These are phyloP conservation scores for Nautilus pompilius DNA, from an alignment of 1,140 invertebrate species.

Conservation along the genomic window DNA sequence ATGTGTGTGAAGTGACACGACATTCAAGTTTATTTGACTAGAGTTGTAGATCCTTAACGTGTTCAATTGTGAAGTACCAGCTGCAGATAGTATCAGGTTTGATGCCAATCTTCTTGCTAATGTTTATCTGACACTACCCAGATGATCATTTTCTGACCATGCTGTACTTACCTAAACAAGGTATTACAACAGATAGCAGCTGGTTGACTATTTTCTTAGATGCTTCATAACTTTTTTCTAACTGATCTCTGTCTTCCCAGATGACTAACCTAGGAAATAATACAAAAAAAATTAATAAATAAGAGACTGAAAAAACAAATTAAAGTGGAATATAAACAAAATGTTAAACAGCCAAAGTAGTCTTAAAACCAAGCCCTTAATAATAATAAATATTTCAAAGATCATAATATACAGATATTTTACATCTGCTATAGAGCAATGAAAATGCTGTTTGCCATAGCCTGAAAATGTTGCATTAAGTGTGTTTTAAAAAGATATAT, in stretches of 20 bases:
- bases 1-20: too few relatives aligned
- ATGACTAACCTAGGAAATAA: slow-evolving; percentile 6
- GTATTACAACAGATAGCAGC: slow-evolving; percentile 6
- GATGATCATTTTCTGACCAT: background rate
- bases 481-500: too few relatives aligned
- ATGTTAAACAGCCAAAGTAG: background rate
- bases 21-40: too few relatives aligned
- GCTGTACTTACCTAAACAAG: slow-evolving; percentile 15
- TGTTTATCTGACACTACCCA: too few relatives aligned
- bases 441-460: too few relatives aligned
- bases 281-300: background rate
- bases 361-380: background rate
- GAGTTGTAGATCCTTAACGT: too few relatives aligned
- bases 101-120: too few relatives aligned
- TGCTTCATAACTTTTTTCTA: background rate
- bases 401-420: background rate
- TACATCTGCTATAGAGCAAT: too few relatives aligned
- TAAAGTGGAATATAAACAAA: background rate
- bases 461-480: too few relatives aligned
- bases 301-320: background rate
- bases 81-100: too few relatives aligned
- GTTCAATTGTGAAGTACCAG: too few relatives aligned
- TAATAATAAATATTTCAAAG: background rate
- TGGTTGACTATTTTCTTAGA: slow-evolving; percentile 7
- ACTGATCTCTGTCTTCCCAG: background rate